Evolutionary conservation across 2,113 vertebrate genomes (phyloP).

Genomic region (Sprattus sprattus): DNA sequence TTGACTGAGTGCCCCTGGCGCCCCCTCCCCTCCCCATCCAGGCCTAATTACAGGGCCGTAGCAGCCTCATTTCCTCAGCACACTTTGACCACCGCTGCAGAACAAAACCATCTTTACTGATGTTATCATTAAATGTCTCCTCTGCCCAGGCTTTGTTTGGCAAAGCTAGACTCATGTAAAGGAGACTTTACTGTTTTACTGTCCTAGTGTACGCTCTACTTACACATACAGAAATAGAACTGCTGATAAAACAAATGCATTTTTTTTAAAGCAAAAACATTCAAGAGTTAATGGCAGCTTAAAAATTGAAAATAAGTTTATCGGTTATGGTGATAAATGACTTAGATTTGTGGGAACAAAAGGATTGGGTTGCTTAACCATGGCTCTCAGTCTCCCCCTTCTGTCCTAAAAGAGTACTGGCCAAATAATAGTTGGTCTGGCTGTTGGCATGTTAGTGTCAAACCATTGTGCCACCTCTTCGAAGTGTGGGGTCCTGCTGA

Average conservation of each 20-base stretch:
- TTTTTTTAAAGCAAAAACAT: neutral
- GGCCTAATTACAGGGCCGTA: conserved; percentile 3
- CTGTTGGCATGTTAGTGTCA: conserved; percentile 44
- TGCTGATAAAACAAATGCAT: neutral
- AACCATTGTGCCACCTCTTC: neutral
- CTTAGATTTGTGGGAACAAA: neutral
- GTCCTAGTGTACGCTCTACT: neutral
- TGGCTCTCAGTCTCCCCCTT: neutral
- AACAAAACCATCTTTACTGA: conserved; percentile 11
- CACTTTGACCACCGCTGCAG: neutral
- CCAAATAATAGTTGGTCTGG: conserved; percentile 42
- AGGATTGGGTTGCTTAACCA: neutral
- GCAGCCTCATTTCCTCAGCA: conserved; percentile 13
- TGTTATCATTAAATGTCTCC: conserved; percentile 12
- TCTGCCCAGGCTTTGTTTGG: neutral
- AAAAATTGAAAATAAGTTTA: neutral
- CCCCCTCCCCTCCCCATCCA: conserved; percentile 5
- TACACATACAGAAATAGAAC: neutral
- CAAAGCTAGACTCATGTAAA: neutral
- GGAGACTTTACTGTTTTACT: neutral
- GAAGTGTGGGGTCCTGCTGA: neutral
- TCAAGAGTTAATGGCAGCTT: neutral
- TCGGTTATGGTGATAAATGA: neutral
- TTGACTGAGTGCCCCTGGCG: neutral
- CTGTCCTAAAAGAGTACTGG: neutral